phyloP scores from a whole-genome alignment of 2,888 invertebrate genomes.

The Pimpla rufipes region DNA sequence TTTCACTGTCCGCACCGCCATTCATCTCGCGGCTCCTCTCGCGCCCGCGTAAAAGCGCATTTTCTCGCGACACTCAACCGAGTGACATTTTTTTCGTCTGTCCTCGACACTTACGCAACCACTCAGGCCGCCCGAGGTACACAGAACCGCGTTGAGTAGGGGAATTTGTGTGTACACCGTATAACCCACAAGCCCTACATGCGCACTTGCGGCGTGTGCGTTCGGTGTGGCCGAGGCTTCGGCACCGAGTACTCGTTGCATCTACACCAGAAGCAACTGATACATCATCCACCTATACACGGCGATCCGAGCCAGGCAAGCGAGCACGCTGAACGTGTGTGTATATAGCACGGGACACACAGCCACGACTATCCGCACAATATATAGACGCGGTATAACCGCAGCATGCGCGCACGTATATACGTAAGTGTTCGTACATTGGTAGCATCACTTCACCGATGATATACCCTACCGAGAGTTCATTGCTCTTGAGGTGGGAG shows the following conservation, averaged over 20 bases:
- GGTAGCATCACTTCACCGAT: slow-evolving; percentile 83
- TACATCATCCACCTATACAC: slow-evolving; percentile 47
- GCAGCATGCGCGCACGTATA: slow-evolving; percentile 69
- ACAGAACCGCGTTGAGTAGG: slow-evolving; percentile 50
- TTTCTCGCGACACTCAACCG: too few species aligned
- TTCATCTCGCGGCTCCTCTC: too few species aligned
- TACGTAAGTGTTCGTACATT: slow-evolving; percentile 74
- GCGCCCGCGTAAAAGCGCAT: too few species aligned
- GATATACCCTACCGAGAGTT: slow-evolving; percentile 83
- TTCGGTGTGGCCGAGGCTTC: slow-evolving; percentile 58
- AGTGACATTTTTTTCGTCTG: slow-evolving; percentile 61
- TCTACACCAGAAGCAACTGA: slow-evolving; percentile 45
- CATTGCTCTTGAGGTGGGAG: slow-evolving; percentile 82
- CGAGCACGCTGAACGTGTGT: too few species aligned
- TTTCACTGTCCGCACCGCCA: too few species aligned
- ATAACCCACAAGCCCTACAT: neutral
- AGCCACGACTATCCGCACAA: too few species aligned
- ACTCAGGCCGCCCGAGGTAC: slow-evolving; percentile 59
- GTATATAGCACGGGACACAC: too few species aligned
- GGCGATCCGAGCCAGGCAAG: neutral
- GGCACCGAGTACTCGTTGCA: slow-evolving; percentile 54
- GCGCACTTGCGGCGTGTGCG: too few species aligned
- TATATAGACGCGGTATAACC: slow-evolving; percentile 46
- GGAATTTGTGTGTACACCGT: slow-evolving; percentile 31
- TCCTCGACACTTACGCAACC: slow-evolving; percentile 71